Evolutionary conservation across 1,140 invertebrate species (phyloP).

Genomic region (Doryteuthis pealeii): DNA sequence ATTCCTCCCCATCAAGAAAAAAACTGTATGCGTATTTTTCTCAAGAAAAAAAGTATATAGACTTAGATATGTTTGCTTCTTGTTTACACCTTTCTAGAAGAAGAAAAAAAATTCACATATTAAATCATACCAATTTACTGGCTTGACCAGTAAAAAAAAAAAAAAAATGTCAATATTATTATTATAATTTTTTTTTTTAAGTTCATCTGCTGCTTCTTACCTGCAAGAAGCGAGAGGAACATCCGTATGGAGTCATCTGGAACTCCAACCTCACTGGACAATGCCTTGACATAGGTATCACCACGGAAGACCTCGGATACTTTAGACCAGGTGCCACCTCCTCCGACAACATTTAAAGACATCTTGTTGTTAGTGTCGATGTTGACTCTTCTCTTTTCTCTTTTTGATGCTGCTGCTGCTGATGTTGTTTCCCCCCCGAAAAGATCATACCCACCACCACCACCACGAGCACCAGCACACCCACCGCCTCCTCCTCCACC

Average conservation of each 20-base stretch:
- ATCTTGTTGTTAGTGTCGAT: neutral
- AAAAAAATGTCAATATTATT: neutral
- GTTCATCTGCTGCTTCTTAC: neutral
- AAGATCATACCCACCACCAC: too few species aligned
- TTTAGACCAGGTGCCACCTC: neutral
- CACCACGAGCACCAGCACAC: too few species aligned
- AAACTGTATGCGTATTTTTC: too few species aligned
- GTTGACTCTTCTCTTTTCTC: neutral
- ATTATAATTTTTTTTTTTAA: slow-evolving; percentile 10
- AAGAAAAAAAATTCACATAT: too few species aligned
- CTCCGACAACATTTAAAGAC: neutral
- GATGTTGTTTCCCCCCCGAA: too few species aligned
- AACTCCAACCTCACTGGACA: neutral
- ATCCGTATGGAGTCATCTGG: slow-evolving; percentile 1
- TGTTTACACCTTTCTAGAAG: too few species aligned
- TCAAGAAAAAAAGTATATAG: neutral
- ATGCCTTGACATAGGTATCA: neutral
- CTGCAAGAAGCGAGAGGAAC: neutral
- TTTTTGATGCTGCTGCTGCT: neutral
- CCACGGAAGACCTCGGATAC: neutral
- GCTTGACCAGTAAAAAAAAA: too few species aligned
- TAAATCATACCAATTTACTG: too few species aligned
- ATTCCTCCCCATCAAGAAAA: too few species aligned
- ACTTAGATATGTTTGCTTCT: neutral
- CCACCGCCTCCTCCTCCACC: too few species aligned